phyloP scores from a whole-genome alignment of 1,140 invertebrate species.

The Heterodera carotae region DNA sequence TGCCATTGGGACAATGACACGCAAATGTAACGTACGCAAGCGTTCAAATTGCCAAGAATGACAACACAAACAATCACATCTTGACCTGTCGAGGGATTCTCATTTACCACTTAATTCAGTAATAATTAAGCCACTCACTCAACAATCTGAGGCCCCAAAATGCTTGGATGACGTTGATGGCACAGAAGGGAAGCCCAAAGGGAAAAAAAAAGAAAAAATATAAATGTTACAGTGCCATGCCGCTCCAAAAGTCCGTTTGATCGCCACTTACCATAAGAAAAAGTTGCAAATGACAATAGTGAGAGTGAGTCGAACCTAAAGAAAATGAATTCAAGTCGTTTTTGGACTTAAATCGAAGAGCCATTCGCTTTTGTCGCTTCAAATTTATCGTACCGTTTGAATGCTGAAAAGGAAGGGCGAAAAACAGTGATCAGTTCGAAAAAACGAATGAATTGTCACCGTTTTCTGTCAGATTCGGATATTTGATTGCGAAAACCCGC shows the following conservation, averaged over 20 bases:
- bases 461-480: constrained; percentile 60
- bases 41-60: constrained; percentile 76
- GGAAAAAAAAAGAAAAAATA: too few species aligned
- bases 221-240: too few species aligned
- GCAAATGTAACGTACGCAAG: constrained; percentile 81
- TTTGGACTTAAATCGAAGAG: too few species aligned
- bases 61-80: constrained; percentile 72
- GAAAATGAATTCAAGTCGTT: too few species aligned
- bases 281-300: constrained; percentile 76
- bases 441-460: constrained; percentile 2
- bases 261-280: constrained; percentile 67
- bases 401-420: neutral
- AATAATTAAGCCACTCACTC: constrained; percentile 30
- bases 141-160: constrained; percentile 44
- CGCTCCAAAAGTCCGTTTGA: neutral
- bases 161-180: constrained; percentile 68
- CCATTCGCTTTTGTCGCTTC: too few species aligned
- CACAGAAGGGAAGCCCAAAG: constrained; percentile 73
- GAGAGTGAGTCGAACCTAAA: constrained; percentile 74
- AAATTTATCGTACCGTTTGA: too few species aligned
- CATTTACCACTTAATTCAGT: too few species aligned
- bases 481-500: constrained; percentile 50
- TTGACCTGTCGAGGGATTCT: too few species aligned
- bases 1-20: constrained; percentile 71
- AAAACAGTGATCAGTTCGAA: neutral